phyloP scores from a whole-genome alignment of 2,888 invertebrate species.

The Limnephilus marmoratus region DNA sequence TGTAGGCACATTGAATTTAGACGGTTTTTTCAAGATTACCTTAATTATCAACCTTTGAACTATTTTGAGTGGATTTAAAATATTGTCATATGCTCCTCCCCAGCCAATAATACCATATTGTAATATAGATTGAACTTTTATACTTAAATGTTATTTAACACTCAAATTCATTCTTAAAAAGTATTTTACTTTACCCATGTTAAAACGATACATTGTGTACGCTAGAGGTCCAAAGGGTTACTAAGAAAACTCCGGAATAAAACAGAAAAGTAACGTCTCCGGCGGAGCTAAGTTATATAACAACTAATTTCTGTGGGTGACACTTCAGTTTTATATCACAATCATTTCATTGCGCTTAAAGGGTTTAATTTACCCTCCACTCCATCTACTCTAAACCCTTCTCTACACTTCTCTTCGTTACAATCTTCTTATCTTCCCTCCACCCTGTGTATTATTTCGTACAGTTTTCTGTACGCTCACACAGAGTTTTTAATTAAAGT shows the following conservation, averaged over 20 bases:
- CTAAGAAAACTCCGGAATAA: not conserved
- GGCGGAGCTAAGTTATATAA: not conserved
- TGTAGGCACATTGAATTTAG: too few relatives aligned
- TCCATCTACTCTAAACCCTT: not conserved
- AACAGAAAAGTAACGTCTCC: not conserved
- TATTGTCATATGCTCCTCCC: too few relatives aligned
- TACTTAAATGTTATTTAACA: not conserved
- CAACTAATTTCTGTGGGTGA: conserved; percentile 20
- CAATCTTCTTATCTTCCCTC: not conserved
- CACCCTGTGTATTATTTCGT: not conserved
- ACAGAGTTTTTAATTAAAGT: too few relatives aligned
- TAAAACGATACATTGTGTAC: not conserved
- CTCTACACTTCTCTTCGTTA: not conserved
- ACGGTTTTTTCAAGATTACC: too few relatives aligned
- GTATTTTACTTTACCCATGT: too few relatives aligned
- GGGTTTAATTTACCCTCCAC: not conserved
- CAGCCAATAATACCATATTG: too few relatives aligned
- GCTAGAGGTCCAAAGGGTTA: not conserved
- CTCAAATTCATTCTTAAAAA: too few relatives aligned
- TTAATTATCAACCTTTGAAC: too few relatives aligned
- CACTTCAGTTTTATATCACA: not conserved
- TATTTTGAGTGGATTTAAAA: too few relatives aligned
- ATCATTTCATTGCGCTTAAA: not conserved
- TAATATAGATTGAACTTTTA: too few relatives aligned
- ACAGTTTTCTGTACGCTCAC: too few relatives aligned